Conservation (phyloP, 2,888 invertebrate species). For the Drosophila meridionalis region DNA sequence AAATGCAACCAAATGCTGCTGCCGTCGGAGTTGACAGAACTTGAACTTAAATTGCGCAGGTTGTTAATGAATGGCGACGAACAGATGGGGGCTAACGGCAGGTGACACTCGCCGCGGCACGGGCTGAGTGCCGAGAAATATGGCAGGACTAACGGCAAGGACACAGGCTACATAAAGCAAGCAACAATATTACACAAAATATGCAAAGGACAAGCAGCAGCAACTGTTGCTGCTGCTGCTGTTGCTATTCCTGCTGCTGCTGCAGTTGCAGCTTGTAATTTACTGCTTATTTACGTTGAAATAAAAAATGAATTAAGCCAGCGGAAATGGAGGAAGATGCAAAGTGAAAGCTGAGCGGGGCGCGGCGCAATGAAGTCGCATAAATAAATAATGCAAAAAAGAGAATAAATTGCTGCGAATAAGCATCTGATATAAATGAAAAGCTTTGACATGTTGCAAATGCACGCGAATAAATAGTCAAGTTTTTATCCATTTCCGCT, state of each 20-base stretch:
- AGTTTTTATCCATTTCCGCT: neutral
- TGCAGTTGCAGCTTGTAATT: slow-evolving; percentile 65
- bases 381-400: slow-evolving; percentile 61
- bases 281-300: slow-evolving; percentile 77
- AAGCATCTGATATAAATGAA: slow-evolving; percentile 63
- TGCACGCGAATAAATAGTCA: slow-evolving; percentile 46
- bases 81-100: neutral
- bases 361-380: slow-evolving; percentile 28
- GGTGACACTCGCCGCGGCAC: neutral
- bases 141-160: slow-evolving; percentile 38
- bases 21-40: slow-evolving; percentile 32
- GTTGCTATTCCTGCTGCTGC: slow-evolving; percentile 14
- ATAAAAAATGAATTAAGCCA: slow-evolving; percentile 77
- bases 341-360: slow-evolving; percentile 6
- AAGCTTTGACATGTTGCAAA: slow-evolving; percentile 72
- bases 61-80: slow-evolving; percentile 38
- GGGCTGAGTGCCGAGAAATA: slow-evolving; percentile 38
- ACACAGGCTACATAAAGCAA: slow-evolving; percentile 33
- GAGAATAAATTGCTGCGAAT: slow-evolving; percentile 23
- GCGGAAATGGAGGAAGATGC: slow-evolving; percentile 40
- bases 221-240: slow-evolving; percentile 25
- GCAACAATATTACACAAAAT: slow-evolving; percentile 34
- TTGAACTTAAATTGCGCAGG: slow-evolving; percentile 35
- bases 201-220: slow-evolving; percentile 43
- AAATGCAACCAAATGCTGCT: slow-evolving; percentile 20